phyloP scores from a whole-genome alignment of 1,140 invertebrate species.

The Drosophila funebris region DNA sequence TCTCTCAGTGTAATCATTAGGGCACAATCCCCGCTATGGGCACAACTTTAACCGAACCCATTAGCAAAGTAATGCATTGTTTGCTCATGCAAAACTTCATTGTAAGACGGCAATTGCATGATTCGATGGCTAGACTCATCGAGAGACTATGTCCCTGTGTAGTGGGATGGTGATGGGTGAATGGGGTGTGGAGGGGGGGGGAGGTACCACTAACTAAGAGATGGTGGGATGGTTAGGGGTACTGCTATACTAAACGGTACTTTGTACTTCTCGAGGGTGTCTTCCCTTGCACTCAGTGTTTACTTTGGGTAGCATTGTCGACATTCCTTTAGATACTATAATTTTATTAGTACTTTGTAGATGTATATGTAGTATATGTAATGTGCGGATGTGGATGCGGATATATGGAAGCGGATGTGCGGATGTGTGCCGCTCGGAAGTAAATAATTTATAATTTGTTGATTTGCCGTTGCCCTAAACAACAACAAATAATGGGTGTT shows the following conservation, averaged over 20 bases:
- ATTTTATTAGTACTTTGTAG: slow-evolving; percentile 75
- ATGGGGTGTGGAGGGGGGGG: no score
- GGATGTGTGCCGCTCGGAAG: slow-evolving; percentile 13
- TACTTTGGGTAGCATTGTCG: slow-evolving; percentile 3
- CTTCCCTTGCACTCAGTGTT: background rate
- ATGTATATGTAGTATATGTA: no score
- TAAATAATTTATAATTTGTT: slow-evolving; percentile 42
- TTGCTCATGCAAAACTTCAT: slow-evolving; percentile 19
- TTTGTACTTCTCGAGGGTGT: no score
- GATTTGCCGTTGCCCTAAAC: slow-evolving; percentile 45
- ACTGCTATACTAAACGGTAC: no score
- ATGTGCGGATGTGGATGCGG: background rate
- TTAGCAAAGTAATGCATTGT: slow-evolving; percentile 25
- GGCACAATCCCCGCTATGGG: background rate
- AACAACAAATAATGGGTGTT: slow-evolving; percentile 25
- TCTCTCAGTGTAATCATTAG: slow-evolving; percentile 17
- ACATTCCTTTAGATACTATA: slow-evolving; percentile 49
- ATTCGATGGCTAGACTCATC: background rate
- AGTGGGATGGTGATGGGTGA: no score
- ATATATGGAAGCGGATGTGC: background rate
- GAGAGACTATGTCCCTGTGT: background rate
- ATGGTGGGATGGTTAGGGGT: no score
- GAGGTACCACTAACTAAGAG: background rate
- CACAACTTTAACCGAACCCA: slow-evolving; percentile 16
- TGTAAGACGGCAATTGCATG: slow-evolving; percentile 15